Percentiles rank a stretch among this genome's conserved stretches.
Evolutionary conservation across 2,797 vertebrate genomes (phyloP).

Genomic region (Serranus cabrilla): DNA sequence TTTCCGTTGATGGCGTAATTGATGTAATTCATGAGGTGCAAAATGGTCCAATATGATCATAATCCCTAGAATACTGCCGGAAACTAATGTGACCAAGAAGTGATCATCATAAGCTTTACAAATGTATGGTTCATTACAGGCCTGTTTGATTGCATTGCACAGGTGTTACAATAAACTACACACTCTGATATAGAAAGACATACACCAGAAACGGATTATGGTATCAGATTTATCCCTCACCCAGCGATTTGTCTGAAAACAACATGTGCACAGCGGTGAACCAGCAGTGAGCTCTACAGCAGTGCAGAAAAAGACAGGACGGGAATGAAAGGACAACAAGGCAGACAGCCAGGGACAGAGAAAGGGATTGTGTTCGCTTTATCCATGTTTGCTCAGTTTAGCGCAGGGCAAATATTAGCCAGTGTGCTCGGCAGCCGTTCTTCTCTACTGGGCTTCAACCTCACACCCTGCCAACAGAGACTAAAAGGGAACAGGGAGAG

Average conservation of each 20-base stretch:
- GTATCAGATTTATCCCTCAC: slow-evolving; percentile 59
- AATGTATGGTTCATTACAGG: slow-evolving; percentile 13
- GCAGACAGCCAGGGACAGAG: slow-evolving; percentile 67
- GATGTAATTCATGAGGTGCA: not conserved
- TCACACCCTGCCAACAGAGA: slow-evolving; percentile 46
- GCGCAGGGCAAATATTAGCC: slow-evolving; percentile 80
- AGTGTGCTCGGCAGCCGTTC: slow-evolving; percentile 63
- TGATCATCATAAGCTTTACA: slow-evolving; percentile 12
- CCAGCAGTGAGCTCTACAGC: slow-evolving; percentile 44
- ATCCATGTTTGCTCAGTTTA: slow-evolving; percentile 83
- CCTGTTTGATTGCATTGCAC: slow-evolving; percentile 45
- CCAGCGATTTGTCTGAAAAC: slow-evolving; percentile 52
- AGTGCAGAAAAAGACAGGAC: slow-evolving; percentile 46
- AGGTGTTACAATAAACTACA: slow-evolving; percentile 62
- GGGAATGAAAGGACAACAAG: slow-evolving; percentile 74
- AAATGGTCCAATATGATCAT: not conserved
- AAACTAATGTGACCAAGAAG: not conserved
- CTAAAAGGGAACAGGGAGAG: slow-evolving; percentile 12
- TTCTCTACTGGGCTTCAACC: slow-evolving; percentile 67
- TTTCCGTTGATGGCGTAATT: not conserved
- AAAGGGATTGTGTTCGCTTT: slow-evolving; percentile 74
- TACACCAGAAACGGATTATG: slow-evolving; percentile 55
- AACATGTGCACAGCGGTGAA: slow-evolving; percentile 43
- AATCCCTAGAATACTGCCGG: not conserved
- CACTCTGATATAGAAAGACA: slow-evolving; percentile 45